Conservation (phyloP, 35 echinoderm and acorn worm genomes). For the Strongylocentrotus purpuratus region DNA sequence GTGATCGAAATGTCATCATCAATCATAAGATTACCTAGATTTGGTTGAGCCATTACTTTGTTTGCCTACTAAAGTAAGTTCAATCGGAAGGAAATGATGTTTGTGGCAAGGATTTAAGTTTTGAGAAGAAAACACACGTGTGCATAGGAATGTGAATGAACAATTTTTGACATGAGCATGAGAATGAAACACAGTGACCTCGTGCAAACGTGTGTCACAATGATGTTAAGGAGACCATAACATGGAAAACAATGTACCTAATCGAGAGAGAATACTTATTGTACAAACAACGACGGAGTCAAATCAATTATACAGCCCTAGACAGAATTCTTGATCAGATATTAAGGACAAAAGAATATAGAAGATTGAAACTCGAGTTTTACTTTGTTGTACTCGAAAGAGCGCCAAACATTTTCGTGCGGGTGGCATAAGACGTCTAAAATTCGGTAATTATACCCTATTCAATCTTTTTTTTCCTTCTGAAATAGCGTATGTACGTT, state of each 20-base stretch:
- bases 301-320: not conserved
- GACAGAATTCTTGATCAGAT: not conserved
- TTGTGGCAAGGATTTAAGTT: not conserved
- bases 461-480: not conserved
- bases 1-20: not conserved
- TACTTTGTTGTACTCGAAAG: not conserved
- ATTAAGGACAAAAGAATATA: not conserved
- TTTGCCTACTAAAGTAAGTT: not conserved
- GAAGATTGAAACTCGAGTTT: not conserved
- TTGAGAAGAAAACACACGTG: slow-evolving; percentile 11
- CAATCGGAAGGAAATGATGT: not conserved
- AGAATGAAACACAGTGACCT: not conserved
- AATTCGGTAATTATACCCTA: not conserved
- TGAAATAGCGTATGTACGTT: not conserved
- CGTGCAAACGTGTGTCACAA: not conserved
- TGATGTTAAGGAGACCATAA: not conserved
- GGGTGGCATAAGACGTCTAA: not conserved
- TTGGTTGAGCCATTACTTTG: not conserved
- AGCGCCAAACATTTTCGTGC: not conserved
- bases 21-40: not conserved
- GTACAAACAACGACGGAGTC: not conserved
- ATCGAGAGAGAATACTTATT: not conserved
- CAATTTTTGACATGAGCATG: not conserved
- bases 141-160: not conserved
- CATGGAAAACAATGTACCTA: not conserved